phyloP scores from a whole-genome alignment of 2,113 vertebrate genomes.

The Halichoerus grypus region DNA sequence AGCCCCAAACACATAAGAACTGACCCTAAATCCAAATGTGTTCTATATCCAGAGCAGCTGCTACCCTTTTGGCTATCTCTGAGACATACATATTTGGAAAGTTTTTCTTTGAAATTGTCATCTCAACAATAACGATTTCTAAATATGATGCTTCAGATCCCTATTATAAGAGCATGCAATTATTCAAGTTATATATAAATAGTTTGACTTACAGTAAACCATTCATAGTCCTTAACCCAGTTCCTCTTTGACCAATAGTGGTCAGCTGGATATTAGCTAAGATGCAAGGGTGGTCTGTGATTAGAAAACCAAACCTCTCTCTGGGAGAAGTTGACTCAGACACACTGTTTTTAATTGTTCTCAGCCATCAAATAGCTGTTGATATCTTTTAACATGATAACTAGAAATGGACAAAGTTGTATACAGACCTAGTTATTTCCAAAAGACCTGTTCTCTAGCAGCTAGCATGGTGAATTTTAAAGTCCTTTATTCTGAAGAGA shows the following conservation, averaged over 20 bases:
- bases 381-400: background rate
- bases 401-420: background rate
- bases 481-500: slow-evolving; percentile 3
- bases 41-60: background rate
- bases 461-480: background rate
- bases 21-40: background rate
- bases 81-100: background rate
- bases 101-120: slow-evolving; percentile 32
- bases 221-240: background rate
- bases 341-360: background rate
- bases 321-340: background rate
- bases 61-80: background rate
- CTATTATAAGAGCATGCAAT: background rate
- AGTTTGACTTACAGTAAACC: background rate
- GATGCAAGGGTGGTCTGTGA: background rate
- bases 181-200: background rate
- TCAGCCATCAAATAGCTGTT: background rate
- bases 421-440: background rate
- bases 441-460: background rate
- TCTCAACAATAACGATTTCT: slow-evolving; percentile 32
- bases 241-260: background rate
- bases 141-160: slow-evolving; percentile 3
- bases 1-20: background rate
- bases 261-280: background rate
- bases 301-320: background rate